Percentiles rank a stretch among this genome's conserved stretches.
These are phyloP conservation scores for Drosophila meridiana DNA, from an alignment of 2,888 invertebrate species.

Conservation along the genomic window DNA sequence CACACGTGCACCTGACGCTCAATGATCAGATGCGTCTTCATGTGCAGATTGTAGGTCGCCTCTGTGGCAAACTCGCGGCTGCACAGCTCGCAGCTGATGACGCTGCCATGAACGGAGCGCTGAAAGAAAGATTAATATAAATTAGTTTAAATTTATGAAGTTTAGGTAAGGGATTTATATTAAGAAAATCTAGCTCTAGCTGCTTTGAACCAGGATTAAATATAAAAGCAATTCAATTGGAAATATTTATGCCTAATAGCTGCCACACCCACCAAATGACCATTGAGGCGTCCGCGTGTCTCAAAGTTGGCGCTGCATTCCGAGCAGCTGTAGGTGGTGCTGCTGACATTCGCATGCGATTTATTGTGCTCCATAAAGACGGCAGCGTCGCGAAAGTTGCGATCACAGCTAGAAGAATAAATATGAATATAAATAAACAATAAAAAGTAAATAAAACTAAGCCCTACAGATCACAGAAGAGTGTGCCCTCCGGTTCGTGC, in stretches of 20 bases:
- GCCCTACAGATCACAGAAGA: conserved; percentile 73
- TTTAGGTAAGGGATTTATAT: not conserved
- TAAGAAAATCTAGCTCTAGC: no score
- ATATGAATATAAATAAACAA: not conserved
- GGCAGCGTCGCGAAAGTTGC: conserved; percentile 60
- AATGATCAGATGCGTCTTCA: conserved; percentile 77
- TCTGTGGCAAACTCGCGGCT: conserved; percentile 72
- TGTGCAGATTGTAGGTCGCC: conserved; percentile 67
- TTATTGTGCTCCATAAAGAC: conserved; percentile 72
- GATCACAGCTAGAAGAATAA: conserved; percentile 78
- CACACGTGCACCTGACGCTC: conserved; percentile 72
- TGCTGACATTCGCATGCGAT: conserved; percentile 60
- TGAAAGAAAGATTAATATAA: not conserved
- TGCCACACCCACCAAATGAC: conserved; percentile 75
- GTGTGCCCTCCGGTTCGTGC: conserved; percentile 73
- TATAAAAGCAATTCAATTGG: no score
- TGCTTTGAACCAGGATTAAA: no score
- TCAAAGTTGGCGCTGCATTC: conserved; percentile 57
- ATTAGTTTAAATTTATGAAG: not conserved
- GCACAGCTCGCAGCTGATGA: conserved; percentile 76
- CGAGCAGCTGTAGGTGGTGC: conserved; percentile 53
- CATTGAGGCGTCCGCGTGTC: conserved; percentile 65
- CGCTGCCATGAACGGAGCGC: conserved; percentile 59
- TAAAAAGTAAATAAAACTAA: not conserved
- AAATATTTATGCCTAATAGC: no score